Conservation (phyloP, 1,140 invertebrate species). For the Lepidurus couesii region DNA sequence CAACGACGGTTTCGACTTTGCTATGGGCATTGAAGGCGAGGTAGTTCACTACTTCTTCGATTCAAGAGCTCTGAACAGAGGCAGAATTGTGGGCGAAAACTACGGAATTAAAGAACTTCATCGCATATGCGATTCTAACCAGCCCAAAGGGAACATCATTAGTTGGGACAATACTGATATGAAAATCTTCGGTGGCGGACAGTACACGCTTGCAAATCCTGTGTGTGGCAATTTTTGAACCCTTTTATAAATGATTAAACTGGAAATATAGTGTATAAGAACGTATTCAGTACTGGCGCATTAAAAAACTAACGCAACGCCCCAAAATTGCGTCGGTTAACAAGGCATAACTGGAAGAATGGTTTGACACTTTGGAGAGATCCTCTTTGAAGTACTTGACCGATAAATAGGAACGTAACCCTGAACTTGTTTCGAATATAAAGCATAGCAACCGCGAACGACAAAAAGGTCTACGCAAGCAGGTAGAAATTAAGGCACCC, state of each 20-base stretch:
- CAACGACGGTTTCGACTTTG: conserved; percentile 12
- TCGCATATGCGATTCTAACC: background rate
- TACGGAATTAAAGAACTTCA: background rate
- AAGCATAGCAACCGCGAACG: no score
- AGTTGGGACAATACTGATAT: conserved; percentile 30
- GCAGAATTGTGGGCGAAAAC: background rate
- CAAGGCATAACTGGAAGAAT: no score
- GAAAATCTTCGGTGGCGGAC: conserved; percentile 22
- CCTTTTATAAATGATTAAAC: background rate
- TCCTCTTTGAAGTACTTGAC: no score
- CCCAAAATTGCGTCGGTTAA: no score
- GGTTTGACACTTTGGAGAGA: no score
- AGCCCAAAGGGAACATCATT: conserved; percentile 24
- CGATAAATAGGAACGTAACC: no score
- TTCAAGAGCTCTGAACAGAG: conserved; percentile 20
- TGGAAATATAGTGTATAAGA: no score
- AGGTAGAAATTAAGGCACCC: no score
- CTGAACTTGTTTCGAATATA: no score
- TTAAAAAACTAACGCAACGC: no score
- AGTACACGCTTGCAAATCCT: conserved; percentile 11
- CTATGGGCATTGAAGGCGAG: conserved; percentile 28
- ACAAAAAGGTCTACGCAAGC: no score
- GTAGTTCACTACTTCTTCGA: conserved; percentile 29
- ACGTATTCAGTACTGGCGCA: no score
- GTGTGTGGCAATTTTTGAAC: conserved; percentile 27